Evolutionary conservation across 53 echinoderm and acorn worm species (phyloP), one percentile per base, ranked within the genome.

Genomic region (Echinarachnius parma): DNA sequence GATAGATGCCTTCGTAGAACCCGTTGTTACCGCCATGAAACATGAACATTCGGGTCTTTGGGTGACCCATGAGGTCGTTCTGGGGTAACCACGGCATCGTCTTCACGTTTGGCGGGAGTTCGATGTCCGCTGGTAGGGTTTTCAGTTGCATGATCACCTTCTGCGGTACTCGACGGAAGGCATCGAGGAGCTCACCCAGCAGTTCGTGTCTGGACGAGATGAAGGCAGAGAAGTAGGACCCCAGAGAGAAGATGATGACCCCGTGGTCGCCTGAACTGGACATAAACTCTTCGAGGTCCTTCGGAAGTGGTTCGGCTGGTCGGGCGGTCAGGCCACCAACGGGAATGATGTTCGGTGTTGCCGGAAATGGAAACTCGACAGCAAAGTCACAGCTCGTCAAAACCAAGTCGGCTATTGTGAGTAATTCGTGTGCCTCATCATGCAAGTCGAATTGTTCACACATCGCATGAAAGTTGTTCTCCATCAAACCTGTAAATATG

Each of bases 21-120:
- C 74, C 74, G 39, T 72, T 72, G 36, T 72, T 72, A 8, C 74
- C 74, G 19, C 56, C 74, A 13, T 72, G 74, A 19, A 27, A 72
- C 26, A 72, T n/a, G 44, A 72, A 72, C 37, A 57, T 15, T 23
- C 44, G 21, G 1, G 74, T 56, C 20, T 72, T 72, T 2, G 55
- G n/a, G 39, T 72, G 74, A 24, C 74, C 74, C 57, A 72, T 39
- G 13, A 72, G 57, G 14, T 70, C 74, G 34, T 72, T 72, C 57
- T 39, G 55, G 3, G 74, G 74, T 56, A 72, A 16, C 74, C 74
- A 72, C 28, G 74, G 74, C 24, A 72, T 39, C 56, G 57, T 26
- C 22, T 72, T 72, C 16, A 72, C 42, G 27, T 72, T 72, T 0
- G 56, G 7, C 1, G 74, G 74, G 25, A 56, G 5, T 3, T 54